phyloP scores from a whole-genome alignment of 2,797 vertebrate genomes.

The Pangasius krempfi region DNA sequence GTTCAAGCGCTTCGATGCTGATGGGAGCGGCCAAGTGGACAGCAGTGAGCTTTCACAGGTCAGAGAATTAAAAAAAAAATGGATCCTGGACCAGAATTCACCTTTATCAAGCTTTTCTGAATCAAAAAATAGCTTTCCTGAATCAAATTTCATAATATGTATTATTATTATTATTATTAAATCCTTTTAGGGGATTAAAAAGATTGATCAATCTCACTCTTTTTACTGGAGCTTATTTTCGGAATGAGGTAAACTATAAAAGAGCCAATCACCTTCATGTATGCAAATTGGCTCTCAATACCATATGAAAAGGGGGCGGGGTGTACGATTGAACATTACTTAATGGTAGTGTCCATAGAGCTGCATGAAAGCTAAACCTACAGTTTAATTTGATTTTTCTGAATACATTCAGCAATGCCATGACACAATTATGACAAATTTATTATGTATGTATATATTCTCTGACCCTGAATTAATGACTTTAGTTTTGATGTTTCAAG shows the following conservation, averaged over 20 bases:
- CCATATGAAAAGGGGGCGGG: neutral
- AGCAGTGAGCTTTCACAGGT: conserved; percentile 92
- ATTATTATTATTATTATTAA: neutral
- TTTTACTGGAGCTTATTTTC: neutral
- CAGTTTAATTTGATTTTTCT: neutral
- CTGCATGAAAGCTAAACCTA: neutral
- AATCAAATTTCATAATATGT: neutral
- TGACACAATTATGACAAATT: neutral
- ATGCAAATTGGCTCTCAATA: neutral
- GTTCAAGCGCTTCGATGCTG: conserved; percentile 90
- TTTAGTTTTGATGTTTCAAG: neutral
- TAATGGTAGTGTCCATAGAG: neutral
- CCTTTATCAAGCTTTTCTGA: neutral
- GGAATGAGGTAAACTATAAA: neutral
- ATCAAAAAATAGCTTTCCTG: neutral
- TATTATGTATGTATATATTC: neutral
- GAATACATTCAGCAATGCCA: neutral
- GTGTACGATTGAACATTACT: too few relatives aligned
- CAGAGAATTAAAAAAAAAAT: conserved; percentile 15
- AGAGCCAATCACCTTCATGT: neutral
- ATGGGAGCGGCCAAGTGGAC: conserved; percentile 83
- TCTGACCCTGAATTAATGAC: neutral
- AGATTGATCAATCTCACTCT: neutral
- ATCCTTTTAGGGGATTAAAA: neutral
- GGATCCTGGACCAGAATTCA: neutral